Evolutionary conservation across 2,113 vertebrate species (phyloP).

Genomic region (Hippocampus guttulatus): DNA sequence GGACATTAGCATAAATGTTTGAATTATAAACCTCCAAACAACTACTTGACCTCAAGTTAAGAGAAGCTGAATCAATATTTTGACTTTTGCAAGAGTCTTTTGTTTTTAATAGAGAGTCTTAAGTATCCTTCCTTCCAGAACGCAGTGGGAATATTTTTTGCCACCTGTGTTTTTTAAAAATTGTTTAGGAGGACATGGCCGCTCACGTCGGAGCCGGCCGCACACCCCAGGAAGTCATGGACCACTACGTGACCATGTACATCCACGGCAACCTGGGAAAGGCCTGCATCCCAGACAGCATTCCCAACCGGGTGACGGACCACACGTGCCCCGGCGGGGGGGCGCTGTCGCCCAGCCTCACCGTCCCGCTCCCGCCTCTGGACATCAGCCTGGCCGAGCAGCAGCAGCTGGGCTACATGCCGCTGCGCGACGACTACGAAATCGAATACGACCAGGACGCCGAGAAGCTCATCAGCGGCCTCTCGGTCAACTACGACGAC

Average conservation of each 20-base stretch:
- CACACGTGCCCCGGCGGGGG: conserved; percentile 93
- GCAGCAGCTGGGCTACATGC: conserved; percentile 98
- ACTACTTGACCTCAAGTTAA: no score
- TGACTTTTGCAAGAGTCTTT: no score
- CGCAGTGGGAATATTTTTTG: not conserved
- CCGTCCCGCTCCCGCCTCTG: conserved; percentile 85
- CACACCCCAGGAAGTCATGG: conserved; percentile 95
- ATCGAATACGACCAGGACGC: conserved; percentile 95
- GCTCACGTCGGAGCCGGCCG: conserved; percentile 88
- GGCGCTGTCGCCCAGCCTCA: conserved; percentile 89
- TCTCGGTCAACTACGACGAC: conserved; percentile 95
- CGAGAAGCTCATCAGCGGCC: conserved; percentile 91
- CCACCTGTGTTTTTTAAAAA: not conserved
- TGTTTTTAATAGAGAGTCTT: no score
- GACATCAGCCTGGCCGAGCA: conserved; percentile 88
- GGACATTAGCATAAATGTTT: no score
- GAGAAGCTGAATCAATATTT: no score
- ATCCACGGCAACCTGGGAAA: conserved; percentile 97
- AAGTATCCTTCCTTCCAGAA: no score
- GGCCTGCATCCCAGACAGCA: conserved; percentile 94
- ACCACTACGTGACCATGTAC: conserved; percentile 97
- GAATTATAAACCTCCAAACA: no score
- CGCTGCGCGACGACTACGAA: conserved; percentile 94
- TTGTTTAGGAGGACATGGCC: conserved; percentile 93
- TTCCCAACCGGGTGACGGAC: conserved; percentile 95